Percentiles rank a stretch among this genome's conserved stretches.
Evolutionary conservation across 2,888 invertebrate genomes (phyloP).

Genomic region (Zonitis immaculata): DNA sequence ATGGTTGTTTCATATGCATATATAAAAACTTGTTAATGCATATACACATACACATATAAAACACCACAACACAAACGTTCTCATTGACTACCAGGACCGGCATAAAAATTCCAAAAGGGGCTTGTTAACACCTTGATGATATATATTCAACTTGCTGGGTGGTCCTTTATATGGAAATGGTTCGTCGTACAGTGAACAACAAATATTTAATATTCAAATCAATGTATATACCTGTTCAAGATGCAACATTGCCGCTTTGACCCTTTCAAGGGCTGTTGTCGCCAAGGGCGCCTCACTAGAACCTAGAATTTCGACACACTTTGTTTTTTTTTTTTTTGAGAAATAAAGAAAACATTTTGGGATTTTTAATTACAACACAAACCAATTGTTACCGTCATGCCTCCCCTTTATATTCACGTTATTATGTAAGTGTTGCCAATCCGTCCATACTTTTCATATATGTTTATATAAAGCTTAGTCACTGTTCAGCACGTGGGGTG

Average conservation of each 20-base stretch:
- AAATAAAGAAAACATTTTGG: background rate
- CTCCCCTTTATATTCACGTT: background rate
- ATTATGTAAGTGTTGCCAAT: slow-evolving; percentile 32
- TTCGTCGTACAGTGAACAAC: slow-evolving; percentile 3
- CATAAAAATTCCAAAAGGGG: slow-evolving; percentile 26
- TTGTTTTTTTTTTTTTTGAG: too few species aligned
- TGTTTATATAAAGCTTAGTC: slow-evolving; percentile 43
- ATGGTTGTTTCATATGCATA: slow-evolving; percentile 25
- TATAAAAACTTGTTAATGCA: slow-evolving; percentile 48
- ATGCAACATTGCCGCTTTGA: background rate
- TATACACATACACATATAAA: too few species aligned
- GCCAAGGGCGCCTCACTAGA: background rate
- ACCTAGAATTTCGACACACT: too few species aligned
- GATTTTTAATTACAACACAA: background rate
- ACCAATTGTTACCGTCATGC: background rate
- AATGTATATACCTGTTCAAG: slow-evolving; percentile 1
- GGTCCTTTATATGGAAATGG: slow-evolving; percentile 23
- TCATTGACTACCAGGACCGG: slow-evolving; percentile 34
- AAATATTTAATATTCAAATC: slow-evolving; percentile 22
- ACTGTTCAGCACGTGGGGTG: slow-evolving; percentile 32
- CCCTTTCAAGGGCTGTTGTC: background rate
- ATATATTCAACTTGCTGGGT: slow-evolving; percentile 26
- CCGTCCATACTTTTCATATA: slow-evolving; percentile 32
- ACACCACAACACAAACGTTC: too few species aligned
- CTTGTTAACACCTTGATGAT: slow-evolving; percentile 34